A percentile compares a stretch with the other conserved stretches of the same genome.
These are phyloP conservation scores for Musca domestica DNA, from an alignment of 1,140 invertebrate species.

Conservation along the genomic window DNA sequence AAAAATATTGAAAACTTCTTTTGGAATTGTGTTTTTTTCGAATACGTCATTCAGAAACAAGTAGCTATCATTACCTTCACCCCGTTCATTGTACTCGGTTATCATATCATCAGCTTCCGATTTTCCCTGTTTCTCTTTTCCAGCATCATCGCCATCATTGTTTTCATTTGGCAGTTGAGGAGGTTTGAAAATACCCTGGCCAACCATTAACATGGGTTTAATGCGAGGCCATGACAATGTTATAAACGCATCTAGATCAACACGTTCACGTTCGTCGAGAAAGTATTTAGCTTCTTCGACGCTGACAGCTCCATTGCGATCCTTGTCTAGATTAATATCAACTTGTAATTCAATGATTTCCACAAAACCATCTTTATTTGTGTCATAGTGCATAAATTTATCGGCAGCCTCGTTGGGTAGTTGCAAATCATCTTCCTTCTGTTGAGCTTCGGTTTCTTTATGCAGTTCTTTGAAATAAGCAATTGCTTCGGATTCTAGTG, in stretches of 20 bases:
- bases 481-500: constrained; percentile 71
- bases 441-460: constrained; percentile 60
- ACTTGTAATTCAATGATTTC: constrained; percentile 76
- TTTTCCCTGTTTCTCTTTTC: constrained; percentile 28
- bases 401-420: constrained; percentile 64
- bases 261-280: constrained; percentile 68
- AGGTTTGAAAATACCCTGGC: constrained; percentile 66
- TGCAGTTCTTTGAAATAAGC: constrained; percentile 73
- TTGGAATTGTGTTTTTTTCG: too few species aligned
- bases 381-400: constrained; percentile 73
- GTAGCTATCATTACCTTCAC: too few species aligned
- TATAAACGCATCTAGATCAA: constrained; percentile 71
- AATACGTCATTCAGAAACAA: too few species aligned
- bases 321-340: constrained; percentile 78
- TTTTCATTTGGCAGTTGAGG: constrained; percentile 51
- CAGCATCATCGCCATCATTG: constrained; percentile 46
- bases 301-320: constrained; percentile 77
- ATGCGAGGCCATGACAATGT: constrained; percentile 70
- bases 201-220: constrained; percentile 75
- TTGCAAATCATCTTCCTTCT: constrained; percentile 54
- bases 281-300: constrained; percentile 79
- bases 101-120: constrained; percentile 34
- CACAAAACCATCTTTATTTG: constrained; percentile 74
- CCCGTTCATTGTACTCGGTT: too few species aligned
- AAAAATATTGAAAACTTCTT: too few species aligned